phyloP scores from a whole-genome alignment of 2,888 invertebrate genomes.

The Drosophila crucigera region DNA sequence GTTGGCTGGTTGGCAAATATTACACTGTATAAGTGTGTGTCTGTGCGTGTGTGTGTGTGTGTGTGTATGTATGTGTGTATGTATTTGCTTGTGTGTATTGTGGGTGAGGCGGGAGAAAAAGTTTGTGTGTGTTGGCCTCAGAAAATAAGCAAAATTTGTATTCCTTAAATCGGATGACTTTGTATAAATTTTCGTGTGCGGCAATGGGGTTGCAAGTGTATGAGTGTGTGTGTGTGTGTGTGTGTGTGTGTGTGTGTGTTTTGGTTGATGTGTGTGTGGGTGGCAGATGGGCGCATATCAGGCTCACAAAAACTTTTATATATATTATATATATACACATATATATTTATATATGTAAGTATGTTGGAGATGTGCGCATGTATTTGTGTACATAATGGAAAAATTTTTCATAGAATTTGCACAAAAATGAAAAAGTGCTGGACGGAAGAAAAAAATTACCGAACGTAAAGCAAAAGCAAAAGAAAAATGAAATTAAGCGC shows the following conservation, averaged over 20 bases:
- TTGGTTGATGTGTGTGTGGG: constrained; percentile 33
- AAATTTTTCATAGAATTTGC: constrained; percentile 84
- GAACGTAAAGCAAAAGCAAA: constrained; percentile 52
- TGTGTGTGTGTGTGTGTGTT: constrained; percentile 20
- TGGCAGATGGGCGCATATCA: constrained; percentile 70
- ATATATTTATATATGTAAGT: constrained; percentile 4
- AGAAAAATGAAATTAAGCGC: constrained; percentile 81
- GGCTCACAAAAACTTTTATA: constrained; percentile 65
- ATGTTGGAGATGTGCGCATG: constrained; percentile 52
- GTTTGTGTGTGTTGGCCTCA: constrained; percentile 67
- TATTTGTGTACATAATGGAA: constrained; percentile 81
- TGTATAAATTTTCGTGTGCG: constrained; percentile 83
- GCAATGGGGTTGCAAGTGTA: constrained; percentile 74
- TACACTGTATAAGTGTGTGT: constrained; percentile 40
- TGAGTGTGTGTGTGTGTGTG: constrained; percentile 20
- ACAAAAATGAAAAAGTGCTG: constrained; percentile 82
- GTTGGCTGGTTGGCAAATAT: constrained; percentile 60
- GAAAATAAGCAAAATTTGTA: constrained; percentile 84
- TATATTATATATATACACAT: constrained; percentile 46
- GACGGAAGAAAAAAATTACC: constrained; percentile 50
- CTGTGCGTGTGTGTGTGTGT: constrained; percentile 28
- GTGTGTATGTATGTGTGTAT: constrained; percentile 22
- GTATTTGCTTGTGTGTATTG: constrained; percentile 45
- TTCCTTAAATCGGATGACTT: constrained; percentile 85
- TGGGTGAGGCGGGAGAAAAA: constrained; percentile 25